phyloP scores from a whole-genome alignment of 2,113 vertebrate genomes.

The Crotalus tigris region DNA sequence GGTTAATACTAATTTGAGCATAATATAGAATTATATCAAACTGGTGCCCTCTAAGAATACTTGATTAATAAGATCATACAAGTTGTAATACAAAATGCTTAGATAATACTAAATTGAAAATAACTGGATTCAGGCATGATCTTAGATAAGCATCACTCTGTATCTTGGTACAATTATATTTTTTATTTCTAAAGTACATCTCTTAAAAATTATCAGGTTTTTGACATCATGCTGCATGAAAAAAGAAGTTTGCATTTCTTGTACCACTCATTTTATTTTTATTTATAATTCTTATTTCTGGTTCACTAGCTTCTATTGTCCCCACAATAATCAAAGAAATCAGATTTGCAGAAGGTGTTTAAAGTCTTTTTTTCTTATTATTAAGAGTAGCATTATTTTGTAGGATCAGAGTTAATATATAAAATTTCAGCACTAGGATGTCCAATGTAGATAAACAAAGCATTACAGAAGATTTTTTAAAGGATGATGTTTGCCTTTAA shows the following conservation, averaged over 20 bases:
- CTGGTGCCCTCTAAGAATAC: background rate
- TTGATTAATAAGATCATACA: background rate
- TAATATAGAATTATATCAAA: background rate
- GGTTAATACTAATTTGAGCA: background rate
- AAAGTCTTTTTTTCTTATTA: background rate
- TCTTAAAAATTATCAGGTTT: background rate
- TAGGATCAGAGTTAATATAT: background rate
- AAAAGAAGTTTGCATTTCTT: background rate
- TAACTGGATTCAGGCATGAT: background rate
- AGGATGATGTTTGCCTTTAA: background rate
- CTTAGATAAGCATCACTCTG: background rate
- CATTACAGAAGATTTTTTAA: background rate
- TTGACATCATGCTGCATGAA: background rate
- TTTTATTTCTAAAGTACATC: background rate
- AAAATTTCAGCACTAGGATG: background rate
- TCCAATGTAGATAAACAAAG: background rate
- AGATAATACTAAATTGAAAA: no score
- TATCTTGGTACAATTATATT: slow-evolving; percentile 35
- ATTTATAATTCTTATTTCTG: background rate
- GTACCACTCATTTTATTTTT: background rate
- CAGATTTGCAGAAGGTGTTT: background rate
- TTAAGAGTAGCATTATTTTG: background rate
- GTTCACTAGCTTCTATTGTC: background rate
- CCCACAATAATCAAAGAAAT: background rate
- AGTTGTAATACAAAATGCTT: background rate